Evolutionary conservation across 53 echinoderm and acorn worm genomes (phyloP).

Genomic region (Actinopyga echinites): DNA sequence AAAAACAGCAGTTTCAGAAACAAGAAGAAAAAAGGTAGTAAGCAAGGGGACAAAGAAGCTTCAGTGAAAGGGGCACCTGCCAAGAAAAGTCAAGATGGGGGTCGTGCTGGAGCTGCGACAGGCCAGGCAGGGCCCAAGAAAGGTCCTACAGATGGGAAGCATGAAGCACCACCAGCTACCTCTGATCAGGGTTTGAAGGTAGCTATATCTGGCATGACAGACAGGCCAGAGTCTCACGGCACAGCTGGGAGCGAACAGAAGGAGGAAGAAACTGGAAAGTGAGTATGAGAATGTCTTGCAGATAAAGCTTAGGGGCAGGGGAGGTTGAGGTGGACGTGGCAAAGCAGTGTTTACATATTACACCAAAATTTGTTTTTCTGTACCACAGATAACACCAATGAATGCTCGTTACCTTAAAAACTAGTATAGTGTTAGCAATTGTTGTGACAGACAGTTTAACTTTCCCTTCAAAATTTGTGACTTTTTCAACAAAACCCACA

Average conservation of each 20-base stretch:
- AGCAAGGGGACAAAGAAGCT: constrained; percentile 85
- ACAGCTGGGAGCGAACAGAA: constrained; percentile 94
- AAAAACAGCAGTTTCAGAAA: constrained; percentile 71
- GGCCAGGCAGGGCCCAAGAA: constrained; percentile 81
- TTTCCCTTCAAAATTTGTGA: too few species aligned
- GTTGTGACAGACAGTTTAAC: too few species aligned
- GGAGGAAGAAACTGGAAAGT: constrained; percentile 90
- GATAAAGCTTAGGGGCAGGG: too few species aligned
- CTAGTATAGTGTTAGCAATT: too few species aligned
- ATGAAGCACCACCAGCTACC: constrained; percentile 60
- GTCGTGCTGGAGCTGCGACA: constrained; percentile 64
- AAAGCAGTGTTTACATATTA: too few species aligned
- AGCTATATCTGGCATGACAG: constrained; percentile 68
- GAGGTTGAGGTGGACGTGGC: too few species aligned
- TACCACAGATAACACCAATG: too few species aligned
- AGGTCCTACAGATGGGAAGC: constrained; percentile 65
- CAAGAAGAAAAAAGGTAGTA: constrained; percentile 84
- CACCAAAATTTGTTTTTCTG: too few species aligned
- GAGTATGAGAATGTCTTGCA: constrained; percentile 32
- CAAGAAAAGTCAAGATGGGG: constrained; percentile 87
- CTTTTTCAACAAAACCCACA: too few species aligned
- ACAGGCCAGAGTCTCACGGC: constrained; percentile 96
- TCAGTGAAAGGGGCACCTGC: constrained; percentile 72
- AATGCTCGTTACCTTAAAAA: too few species aligned
- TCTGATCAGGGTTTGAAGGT: constrained; percentile 94